Percentiles rank a stretch among this genome's conserved stretches.
These are phyloP conservation scores for Papilio machaon DNA, from an alignment of 1,140 invertebrate genomes.

Conservation along the genomic window DNA sequence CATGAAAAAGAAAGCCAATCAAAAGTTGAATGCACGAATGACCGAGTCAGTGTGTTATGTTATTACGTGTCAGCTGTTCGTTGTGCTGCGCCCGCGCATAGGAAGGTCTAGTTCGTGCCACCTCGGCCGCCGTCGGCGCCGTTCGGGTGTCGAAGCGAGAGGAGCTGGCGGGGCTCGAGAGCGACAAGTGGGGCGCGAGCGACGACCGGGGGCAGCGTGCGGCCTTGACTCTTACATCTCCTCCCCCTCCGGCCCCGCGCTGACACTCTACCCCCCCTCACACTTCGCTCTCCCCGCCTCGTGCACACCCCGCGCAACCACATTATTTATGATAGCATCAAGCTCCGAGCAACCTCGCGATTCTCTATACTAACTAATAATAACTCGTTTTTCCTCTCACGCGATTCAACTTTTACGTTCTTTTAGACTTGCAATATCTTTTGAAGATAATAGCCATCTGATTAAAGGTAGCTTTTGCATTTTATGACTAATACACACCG, in stretches of 20 bases:
- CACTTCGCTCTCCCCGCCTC: constrained; percentile 39
- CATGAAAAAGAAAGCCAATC: constrained; percentile 79
- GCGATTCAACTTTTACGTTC: constrained; percentile 73
- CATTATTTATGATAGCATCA: constrained; percentile 81
- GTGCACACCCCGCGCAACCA: constrained; percentile 68
- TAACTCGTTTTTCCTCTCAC: constrained; percentile 81
- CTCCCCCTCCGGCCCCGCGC: constrained; percentile 55
- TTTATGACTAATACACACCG: neutral
- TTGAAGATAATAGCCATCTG: constrained; percentile 34
- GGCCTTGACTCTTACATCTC: constrained; percentile 85
- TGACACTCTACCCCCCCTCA: neutral
- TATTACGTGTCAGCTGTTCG: constrained; percentile 80
- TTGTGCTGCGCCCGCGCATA: constrained; percentile 72
- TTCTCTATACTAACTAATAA: constrained; percentile 77
- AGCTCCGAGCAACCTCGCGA: constrained; percentile 76
- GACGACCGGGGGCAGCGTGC: constrained; percentile 85
- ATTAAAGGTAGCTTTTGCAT: neutral
- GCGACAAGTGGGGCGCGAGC: constrained; percentile 77
- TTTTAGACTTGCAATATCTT: constrained; percentile 48
- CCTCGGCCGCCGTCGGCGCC: constrained; percentile 59
- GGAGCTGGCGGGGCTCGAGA: constrained; percentile 44
- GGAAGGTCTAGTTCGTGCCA: constrained; percentile 78
- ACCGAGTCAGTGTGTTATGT: constrained; percentile 81
- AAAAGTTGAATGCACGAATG: constrained; percentile 82
- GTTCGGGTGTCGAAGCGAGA: constrained; percentile 69